Evolutionary conservation across 2,797 vertebrate species (phyloP).

Genomic region (Mus spretus): DNA sequence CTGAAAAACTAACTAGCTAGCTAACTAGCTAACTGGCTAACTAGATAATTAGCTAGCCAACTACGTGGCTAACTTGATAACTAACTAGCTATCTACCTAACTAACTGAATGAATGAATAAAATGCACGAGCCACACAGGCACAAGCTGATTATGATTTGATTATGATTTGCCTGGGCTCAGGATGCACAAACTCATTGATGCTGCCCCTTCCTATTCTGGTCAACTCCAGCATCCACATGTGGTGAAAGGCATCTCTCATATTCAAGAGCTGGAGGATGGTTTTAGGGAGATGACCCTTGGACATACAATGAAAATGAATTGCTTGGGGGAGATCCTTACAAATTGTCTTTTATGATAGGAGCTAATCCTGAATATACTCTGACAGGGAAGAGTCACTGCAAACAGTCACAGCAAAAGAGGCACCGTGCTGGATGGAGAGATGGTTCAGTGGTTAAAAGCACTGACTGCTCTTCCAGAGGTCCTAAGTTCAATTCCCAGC

Average conservation of each 20-base stretch:
- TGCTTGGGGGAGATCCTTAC: neutral
- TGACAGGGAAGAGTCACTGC: neutral
- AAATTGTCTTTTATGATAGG: neutral
- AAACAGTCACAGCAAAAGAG: neutral
- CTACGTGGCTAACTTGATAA: neutral
- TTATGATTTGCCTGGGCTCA: neutral
- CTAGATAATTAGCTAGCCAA: neutral
- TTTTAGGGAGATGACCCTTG: neutral
- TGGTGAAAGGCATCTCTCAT: slow-evolving; percentile 10
- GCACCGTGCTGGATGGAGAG: no score
- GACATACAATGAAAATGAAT: slow-evolving; percentile 36
- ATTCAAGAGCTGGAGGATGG: slow-evolving; percentile 4
- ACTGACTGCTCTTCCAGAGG: no score
- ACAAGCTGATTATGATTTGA: neutral
- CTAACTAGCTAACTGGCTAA: neutral
- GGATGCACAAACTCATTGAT: neutral
- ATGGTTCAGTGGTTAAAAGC: no score
- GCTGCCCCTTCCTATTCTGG: neutral
- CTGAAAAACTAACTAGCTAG: neutral
- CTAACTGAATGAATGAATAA: neutral
- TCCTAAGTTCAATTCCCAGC: no score
- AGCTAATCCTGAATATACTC: slow-evolving; percentile 33
- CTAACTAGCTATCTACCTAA: neutral
- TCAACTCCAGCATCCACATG: neutral
- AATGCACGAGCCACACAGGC: neutral